These are phyloP conservation scores for Drosophila ambigua DNA, from an alignment of 1,140 invertebrate genomes.

Conservation along the genomic window DNA sequence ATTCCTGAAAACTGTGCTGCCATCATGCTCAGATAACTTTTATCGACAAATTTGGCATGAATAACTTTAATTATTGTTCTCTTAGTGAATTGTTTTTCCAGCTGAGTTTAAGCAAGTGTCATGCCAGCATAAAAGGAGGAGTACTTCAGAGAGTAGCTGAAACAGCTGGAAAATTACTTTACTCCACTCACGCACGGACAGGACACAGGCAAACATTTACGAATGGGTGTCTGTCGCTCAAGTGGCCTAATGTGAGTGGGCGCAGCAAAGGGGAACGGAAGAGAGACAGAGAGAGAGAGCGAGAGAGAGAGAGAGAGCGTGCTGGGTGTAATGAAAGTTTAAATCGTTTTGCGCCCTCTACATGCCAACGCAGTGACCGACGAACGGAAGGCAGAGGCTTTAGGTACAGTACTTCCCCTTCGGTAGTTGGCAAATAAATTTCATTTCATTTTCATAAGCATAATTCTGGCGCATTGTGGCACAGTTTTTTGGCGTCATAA, in stretches of 20 bases:
- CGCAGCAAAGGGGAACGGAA: not conserved
- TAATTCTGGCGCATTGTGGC: conserved; percentile 20
- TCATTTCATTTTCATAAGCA: conserved; percentile 44
- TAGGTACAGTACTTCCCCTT: not conserved
- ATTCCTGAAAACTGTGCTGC: no score
- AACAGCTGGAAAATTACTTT: conserved; percentile 75
- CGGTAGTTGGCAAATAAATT: conserved; percentile 56
- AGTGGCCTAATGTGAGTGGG: conserved; percentile 55
- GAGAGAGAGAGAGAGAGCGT: conserved; percentile 13
- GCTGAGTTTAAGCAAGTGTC: no score
- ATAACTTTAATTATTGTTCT: no score
- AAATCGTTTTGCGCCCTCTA: conserved; percentile 63
- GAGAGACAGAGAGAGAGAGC: conserved; percentile 3
- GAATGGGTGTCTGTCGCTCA: conserved; percentile 68
- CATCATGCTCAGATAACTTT: no score
- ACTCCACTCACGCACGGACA: conserved; percentile 44
- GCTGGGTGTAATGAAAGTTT: conserved; percentile 73
- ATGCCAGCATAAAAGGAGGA: no score
- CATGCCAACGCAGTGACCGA: conserved; percentile 37
- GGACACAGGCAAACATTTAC: conserved; percentile 40
- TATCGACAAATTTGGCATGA: no score
- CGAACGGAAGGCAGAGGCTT: not conserved
- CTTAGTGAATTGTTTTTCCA: no score
- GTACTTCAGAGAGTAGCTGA: conserved; percentile 28
- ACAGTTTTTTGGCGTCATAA: conserved; percentile 17